These are phyloP conservation scores for Oikopleura dioica DNA, from an alignment of 23 tunicate genomes.

Conservation along the genomic window DNA sequence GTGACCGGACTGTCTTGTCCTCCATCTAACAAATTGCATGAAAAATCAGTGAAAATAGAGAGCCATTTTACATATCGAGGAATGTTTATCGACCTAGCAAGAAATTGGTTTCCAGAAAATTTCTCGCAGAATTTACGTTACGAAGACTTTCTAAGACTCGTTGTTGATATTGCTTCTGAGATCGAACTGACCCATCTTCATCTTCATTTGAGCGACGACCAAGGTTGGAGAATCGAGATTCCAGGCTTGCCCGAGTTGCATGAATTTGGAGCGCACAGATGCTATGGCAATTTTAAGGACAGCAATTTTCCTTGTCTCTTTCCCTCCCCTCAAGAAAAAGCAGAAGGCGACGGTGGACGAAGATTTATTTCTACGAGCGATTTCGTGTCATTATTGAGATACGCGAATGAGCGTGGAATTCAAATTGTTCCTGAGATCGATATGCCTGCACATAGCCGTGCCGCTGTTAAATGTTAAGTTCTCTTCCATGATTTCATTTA, in stretches of 20 bases:
- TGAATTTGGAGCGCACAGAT: conserved; percentile 24
- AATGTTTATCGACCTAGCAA: not conserved
- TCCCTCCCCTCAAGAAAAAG: not conserved
- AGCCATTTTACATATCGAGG: not conserved
- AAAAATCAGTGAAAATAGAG: not conserved
- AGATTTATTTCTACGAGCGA: not conserved
- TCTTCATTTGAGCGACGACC: conserved; percentile 35
- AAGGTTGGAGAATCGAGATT: conserved; percentile 38
- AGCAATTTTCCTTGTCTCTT: not conserved
- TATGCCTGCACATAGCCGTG: not conserved
- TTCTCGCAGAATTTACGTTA: not conserved
- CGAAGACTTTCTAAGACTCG: not conserved
- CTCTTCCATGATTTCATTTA: no score
- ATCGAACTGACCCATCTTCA: conserved; percentile 24
- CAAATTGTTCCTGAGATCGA: not conserved
- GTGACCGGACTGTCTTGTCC: no score
- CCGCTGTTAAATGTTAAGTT: not conserved
- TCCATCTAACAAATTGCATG: not conserved
- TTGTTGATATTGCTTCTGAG: not conserved
- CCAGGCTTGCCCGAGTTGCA: conserved; percentile 27
- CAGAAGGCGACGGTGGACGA: not conserved
- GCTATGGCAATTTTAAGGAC: not conserved
- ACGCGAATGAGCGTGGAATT: not conserved
- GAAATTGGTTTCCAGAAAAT: not conserved
- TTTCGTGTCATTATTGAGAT: not conserved